Evolutionary conservation across 2,797 vertebrate species (phyloP).

Genomic region (Notamacropus eugenii): DNA sequence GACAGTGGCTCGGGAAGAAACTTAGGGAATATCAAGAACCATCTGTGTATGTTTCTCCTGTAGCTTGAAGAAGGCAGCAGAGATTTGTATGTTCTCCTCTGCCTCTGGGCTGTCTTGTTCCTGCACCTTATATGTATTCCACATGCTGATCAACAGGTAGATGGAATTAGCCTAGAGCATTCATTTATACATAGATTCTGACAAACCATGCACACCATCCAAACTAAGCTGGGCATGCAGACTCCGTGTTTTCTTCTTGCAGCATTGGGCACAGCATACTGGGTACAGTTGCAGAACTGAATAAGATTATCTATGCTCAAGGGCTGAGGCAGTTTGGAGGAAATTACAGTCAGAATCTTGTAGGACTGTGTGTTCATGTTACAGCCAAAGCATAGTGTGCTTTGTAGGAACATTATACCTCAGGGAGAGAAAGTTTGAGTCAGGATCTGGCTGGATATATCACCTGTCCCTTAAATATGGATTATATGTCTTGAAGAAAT

Average conservation of each 20-base stretch:
- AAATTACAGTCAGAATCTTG: not conserved
- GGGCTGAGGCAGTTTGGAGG: slow-evolving; percentile 16
- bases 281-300: not conserved
- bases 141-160: not conserved
- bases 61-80: slow-evolving; percentile 59
- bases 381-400: not conserved
- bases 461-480: not conserved
- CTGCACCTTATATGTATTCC: not conserved
- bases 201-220: not conserved
- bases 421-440: slow-evolving; percentile 34
- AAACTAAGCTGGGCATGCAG: not conserved
- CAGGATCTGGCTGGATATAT: slow-evolving; percentile 14
- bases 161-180: slow-evolving; percentile 47
- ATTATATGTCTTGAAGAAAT: slow-evolving; percentile 41
- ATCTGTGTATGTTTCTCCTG: slow-evolving; percentile 73
- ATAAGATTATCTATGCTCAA: not conserved
- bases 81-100: slow-evolving; percentile 47
- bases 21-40: slow-evolving; percentile 73
- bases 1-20: slow-evolving; percentile 71
- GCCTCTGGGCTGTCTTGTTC: not conserved
- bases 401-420: slow-evolving; percentile 4
- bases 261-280: not conserved
- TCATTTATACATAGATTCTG: slow-evolving; percentile 28
- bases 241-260: not conserved
- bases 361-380: not conserved